Conservation (phyloP, 2,113 vertebrate species). For the Strix uralensis region DNA sequence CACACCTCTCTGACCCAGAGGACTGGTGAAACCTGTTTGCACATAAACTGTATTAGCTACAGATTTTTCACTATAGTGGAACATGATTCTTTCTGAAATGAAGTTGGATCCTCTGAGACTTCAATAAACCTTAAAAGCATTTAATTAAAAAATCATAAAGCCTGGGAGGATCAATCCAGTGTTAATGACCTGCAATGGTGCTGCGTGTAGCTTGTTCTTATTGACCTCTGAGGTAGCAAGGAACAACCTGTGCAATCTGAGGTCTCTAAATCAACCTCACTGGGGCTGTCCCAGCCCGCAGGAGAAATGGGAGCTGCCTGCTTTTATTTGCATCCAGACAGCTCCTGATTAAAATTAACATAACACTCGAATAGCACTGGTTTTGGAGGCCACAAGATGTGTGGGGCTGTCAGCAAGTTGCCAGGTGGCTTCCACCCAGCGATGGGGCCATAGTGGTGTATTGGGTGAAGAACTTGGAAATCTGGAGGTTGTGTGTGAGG, state of each 20-base stretch:
- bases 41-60: not conserved
- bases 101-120: rapidly evolving
- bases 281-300: not conserved
- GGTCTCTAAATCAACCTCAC: not conserved
- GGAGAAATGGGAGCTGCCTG: not conserved
- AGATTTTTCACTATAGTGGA: not conserved
- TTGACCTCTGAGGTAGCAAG: not conserved
- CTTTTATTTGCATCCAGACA: not conserved
- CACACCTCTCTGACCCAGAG: not conserved
- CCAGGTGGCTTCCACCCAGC: not conserved
- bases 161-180: not conserved
- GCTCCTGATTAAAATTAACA: not conserved
- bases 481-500: not conserved
- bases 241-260: not conserved
- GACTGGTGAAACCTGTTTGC: not conserved
- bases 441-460: no score
- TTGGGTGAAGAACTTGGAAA: not conserved
- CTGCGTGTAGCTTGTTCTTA: not conserved
- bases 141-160: not conserved
- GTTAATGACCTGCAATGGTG: not conserved
- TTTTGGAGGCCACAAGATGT: not conserved
- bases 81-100: not conserved
- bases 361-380: rapidly evolving
- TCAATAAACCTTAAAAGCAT: not conserved
- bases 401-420: not conserved